Percentiles rank a stretch among this genome's conserved stretches.
Evolutionary conservation across 2,797 vertebrate genomes (phyloP).

Genomic region (Acanthurus lineatus): DNA sequence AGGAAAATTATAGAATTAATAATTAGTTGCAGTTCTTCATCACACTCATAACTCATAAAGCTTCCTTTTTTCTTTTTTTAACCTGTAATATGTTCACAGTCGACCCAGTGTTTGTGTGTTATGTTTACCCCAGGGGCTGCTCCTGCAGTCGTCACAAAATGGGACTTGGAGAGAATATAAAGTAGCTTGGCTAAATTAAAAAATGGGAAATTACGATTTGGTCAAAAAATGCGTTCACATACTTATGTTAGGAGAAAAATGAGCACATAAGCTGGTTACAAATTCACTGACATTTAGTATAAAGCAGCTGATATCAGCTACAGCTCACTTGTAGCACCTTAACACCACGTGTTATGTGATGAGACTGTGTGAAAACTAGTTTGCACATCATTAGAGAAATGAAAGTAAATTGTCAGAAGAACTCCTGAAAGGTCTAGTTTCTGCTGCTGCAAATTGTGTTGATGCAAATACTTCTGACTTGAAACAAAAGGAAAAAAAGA

Average conservation of each 20-base stretch:
- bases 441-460: background rate
- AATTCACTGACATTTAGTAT: background rate
- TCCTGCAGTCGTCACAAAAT: background rate
- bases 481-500: background rate
- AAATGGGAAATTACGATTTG: background rate
- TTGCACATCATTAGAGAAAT: slow-evolving; percentile 9
- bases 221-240: background rate
- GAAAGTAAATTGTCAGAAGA: background rate
- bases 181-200: background rate
- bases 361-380: slow-evolving; percentile 8
- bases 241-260: background rate
- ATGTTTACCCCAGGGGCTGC: background rate
- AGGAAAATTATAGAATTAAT: background rate
- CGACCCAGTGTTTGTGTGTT: background rate
- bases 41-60: background rate
- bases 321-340: background rate
- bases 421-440: background rate
- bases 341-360: background rate
- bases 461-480: background rate
- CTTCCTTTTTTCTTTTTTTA: background rate
- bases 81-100: background rate
- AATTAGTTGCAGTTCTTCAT: background rate
- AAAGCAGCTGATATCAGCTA: background rate
- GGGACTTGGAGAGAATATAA: background rate
- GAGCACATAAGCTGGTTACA: background rate